A percentile compares a stretch with the other conserved stretches of the same genome.
These are phyloP conservation scores for Ophioderma brevispina DNA, from an alignment of 35 echinoderm and acorn worm species.

Conservation along the genomic window DNA sequence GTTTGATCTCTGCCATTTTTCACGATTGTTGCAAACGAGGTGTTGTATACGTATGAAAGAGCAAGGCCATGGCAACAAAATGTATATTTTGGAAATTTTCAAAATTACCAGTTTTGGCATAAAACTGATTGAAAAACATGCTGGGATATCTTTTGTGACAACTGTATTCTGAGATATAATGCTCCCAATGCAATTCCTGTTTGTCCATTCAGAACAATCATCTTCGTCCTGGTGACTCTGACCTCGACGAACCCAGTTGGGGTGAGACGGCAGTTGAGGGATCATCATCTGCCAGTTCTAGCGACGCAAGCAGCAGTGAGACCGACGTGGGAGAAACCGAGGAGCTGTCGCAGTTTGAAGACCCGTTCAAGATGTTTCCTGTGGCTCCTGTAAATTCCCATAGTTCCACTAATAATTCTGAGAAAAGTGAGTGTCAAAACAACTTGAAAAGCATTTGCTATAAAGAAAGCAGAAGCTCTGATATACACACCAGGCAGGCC, in stretches of 20 bases:
- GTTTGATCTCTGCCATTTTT: no score
- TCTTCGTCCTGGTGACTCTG: constrained; percentile 56
- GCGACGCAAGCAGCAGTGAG: constrained; percentile 47
- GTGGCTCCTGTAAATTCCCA: constrained; percentile 28
- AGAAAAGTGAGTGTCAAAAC: constrained; percentile 38
- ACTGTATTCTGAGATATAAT: no score
- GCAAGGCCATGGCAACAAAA: no score
- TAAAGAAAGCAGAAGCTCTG: no score
- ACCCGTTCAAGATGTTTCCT: constrained; percentile 83
- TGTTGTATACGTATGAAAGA: no score
- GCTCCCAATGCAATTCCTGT: background rate
- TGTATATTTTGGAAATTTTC: no score
- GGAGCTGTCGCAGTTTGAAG: constrained; percentile 64
- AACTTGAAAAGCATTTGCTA: no score
- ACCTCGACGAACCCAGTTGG: constrained; percentile 85
- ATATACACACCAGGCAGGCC: no score
- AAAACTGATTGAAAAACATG: no score
- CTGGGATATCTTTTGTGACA: no score
- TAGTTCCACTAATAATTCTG: constrained; percentile 42
- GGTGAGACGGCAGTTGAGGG: constrained; percentile 80
- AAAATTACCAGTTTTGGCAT: background rate
- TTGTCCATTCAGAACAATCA: background rate
- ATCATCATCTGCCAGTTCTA: constrained; percentile 57
- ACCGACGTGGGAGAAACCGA: constrained; percentile 42
- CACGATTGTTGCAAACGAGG: no score